phyloP scores from a whole-genome alignment of 1,140 invertebrate species.

The Oreohelix idahoensis region DNA sequence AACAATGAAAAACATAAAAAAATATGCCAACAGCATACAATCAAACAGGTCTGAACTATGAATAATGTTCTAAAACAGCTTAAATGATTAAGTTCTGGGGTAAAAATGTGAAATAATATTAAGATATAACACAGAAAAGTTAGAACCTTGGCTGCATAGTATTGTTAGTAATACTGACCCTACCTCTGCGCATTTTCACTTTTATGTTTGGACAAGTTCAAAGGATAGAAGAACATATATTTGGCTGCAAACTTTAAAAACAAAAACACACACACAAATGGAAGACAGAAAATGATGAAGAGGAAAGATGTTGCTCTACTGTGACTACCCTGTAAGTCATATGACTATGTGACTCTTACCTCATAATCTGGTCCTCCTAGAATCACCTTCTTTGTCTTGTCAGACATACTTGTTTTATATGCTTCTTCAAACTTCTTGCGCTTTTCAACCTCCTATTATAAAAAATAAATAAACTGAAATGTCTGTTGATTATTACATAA shows the following conservation, averaged over 20 bases:
- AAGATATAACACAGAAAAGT: no score
- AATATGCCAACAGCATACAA: no score
- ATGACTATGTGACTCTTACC: conserved; percentile 74
- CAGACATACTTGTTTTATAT: conserved; percentile 78
- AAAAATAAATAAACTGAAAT: not conserved
- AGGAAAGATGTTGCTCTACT: not conserved
- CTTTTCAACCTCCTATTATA: conserved; percentile 81
- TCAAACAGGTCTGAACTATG: no score
- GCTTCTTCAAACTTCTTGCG: conserved; percentile 86
- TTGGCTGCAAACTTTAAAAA: not conserved
- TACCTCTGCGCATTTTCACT: no score
- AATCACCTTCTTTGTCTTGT: conserved; percentile 77
- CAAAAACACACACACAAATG: not conserved
- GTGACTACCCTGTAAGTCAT: not conserved
- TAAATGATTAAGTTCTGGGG: no score
- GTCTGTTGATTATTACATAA: no score
- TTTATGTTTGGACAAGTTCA: no score
- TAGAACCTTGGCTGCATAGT: no score
- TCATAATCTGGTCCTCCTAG: conserved; percentile 93
- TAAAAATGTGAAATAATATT: no score
- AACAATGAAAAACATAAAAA: no score
- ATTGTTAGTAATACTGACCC: no score
- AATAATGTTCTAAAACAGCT: no score
- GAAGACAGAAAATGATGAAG: not conserved
- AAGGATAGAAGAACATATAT: not conserved